These are phyloP conservation scores for Amblyteles armatorius DNA, from an alignment of 2,888 invertebrate species.

Conservation along the genomic window DNA sequence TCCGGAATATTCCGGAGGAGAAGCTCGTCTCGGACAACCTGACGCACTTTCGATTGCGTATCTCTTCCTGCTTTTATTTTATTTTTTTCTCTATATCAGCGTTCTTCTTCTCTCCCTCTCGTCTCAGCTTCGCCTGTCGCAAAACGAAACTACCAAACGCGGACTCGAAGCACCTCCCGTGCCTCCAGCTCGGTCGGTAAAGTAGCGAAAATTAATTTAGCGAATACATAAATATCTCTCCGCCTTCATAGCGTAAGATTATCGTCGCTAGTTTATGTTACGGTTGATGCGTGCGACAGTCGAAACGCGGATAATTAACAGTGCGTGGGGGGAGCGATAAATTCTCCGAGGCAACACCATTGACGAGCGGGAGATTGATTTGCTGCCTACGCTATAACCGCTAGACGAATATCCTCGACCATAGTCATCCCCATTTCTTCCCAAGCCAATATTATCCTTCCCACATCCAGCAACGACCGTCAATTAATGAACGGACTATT, in stretches of 20 bases:
- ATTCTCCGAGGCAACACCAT: constrained; percentile 59
- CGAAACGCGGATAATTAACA: background rate
- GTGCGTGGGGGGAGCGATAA: constrained; percentile 55
- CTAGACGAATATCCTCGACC: background rate
- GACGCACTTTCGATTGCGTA: constrained; percentile 60
- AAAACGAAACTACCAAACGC: background rate
- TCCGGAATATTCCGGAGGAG: constrained; percentile 32
- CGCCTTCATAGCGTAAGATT: background rate
- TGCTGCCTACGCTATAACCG: constrained; percentile 24
- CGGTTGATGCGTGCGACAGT: constrained; percentile 16
- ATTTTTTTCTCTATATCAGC: background rate
- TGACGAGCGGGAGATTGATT: constrained; percentile 69
- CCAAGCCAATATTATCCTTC: too few species aligned
- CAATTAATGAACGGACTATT: too few species aligned
- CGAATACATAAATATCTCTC: background rate
- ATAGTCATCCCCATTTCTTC: background rate
- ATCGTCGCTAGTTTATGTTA: constrained; percentile 19
- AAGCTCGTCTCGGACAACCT: constrained; percentile 39
- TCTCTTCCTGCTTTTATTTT: constrained; percentile 26
- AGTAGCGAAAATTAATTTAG: constrained; percentile 29
- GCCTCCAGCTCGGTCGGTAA: background rate
- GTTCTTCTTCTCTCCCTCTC: background rate
- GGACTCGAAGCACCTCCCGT: background rate
- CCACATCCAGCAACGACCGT: too few species aligned
- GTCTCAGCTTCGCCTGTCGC: background rate